phyloP scores from a whole-genome alignment of 2,888 invertebrate genomes.

The Pterostichus niger region DNA sequence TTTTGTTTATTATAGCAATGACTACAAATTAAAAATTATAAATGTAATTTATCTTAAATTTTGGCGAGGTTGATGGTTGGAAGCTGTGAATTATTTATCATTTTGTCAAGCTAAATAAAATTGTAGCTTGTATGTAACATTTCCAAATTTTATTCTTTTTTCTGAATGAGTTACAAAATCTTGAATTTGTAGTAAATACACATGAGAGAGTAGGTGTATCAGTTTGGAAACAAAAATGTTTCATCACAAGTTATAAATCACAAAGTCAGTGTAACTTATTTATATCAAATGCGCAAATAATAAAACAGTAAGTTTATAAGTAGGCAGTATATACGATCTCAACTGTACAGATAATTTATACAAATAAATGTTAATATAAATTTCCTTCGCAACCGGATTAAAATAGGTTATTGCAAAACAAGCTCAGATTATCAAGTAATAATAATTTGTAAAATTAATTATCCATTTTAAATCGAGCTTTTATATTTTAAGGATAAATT shows the following conservation, averaged over 20 bases:
- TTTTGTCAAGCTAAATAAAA: too few relatives aligned
- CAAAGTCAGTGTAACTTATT: conserved; percentile 6
- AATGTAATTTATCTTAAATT: too few relatives aligned
- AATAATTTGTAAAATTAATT: neutral
- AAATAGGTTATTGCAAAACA: conserved; percentile 22
- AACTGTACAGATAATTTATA: conserved; percentile 7
- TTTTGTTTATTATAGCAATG: too few relatives aligned
- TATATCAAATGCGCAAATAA: conserved; percentile 42
- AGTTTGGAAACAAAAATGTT: neutral
- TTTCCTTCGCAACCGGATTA: conserved; percentile 19
- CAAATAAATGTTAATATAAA: conserved; percentile 31
- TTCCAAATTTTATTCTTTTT: neutral
- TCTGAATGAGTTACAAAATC: conserved; percentile 33
- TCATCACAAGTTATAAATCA: conserved; percentile 19
- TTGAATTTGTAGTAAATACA: conserved; percentile 38
- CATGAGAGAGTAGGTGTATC: conserved; percentile 10
- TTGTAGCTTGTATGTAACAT: too few relatives aligned
- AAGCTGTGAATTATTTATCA: too few relatives aligned
- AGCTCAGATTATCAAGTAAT: neutral
- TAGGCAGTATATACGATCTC: neutral
- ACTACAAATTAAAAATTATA: too few relatives aligned
- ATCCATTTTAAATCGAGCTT: neutral
- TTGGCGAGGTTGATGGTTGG: too few relatives aligned
- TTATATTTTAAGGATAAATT: conserved; percentile 5
- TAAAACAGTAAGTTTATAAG: conserved; percentile 23